Conservation (phyloP, 2,888 invertebrate genomes). For the Pseudococcus longispinus region DNA sequence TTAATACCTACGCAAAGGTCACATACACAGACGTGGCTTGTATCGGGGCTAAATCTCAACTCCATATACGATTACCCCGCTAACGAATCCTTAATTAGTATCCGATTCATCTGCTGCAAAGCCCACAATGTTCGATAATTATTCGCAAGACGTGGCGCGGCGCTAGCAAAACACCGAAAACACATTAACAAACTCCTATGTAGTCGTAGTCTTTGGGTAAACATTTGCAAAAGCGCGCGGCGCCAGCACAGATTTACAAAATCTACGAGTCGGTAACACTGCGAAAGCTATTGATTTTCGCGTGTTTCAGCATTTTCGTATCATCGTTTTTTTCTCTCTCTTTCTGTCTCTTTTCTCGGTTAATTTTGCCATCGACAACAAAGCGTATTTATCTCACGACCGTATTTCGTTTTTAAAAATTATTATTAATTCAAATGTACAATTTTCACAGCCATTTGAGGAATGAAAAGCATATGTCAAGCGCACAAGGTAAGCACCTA, state of each 20-base stretch:
- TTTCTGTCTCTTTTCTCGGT: neutral
- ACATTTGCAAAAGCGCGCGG: neutral
- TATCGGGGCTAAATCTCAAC: neutral
- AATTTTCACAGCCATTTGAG: constrained; percentile 32
- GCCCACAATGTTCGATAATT: neutral
- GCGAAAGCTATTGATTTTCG: neutral
- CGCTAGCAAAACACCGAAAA: neutral
- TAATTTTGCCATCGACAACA: neutral
- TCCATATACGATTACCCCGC: neutral
- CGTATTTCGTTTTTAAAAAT: neutral
- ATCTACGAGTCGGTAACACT: neutral
- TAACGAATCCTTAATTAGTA: constrained; percentile 6
- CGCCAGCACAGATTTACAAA: neutral
- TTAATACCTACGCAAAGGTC: neutral
- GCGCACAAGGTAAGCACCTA: constrained; percentile 47
- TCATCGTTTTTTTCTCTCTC: neutral
- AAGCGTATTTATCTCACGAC: neutral
- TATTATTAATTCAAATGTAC: constrained; percentile 48
- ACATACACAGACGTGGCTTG: neutral
- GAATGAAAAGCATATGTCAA: constrained; percentile 52
- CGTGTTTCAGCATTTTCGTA: neutral
- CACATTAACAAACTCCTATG: neutral
- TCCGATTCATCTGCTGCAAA: neutral
- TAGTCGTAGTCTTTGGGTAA: neutral
- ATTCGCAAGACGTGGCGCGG: neutral